A percentile compares a stretch with the other conserved stretches of the same genome.
phyloP scores from a whole-genome alignment of 2,113 vertebrate species.

The Cyanoderma ruficeps region DNA sequence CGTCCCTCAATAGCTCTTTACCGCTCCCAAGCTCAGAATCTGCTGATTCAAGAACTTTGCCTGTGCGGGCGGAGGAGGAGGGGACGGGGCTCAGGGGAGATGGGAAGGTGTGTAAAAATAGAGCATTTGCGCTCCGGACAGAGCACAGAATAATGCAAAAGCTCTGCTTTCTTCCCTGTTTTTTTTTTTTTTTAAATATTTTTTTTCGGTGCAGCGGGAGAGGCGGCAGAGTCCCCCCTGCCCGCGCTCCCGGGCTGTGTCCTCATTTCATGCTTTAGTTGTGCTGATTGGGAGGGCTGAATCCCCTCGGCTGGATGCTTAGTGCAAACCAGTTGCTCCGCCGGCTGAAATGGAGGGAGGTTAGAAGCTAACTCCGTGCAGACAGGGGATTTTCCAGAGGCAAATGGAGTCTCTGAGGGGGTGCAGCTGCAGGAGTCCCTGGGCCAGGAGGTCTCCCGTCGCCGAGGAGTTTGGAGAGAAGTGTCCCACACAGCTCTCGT shows the following conservation, averaged over 20 bases:
- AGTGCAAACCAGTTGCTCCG: conserved; percentile 69
- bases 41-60: conserved; percentile 84
- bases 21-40: conserved; percentile 77
- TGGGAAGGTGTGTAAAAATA: conserved; percentile 64
- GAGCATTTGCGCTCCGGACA: conserved; percentile 46
- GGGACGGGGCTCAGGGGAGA: conserved; percentile 62
- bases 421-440: conserved; percentile 1
- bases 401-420: conserved; percentile 59
- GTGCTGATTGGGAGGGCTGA: conserved; percentile 76
- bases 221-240: conserved; percentile 1
- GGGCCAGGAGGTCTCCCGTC: conserved; percentile 15
- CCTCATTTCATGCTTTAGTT: conserved; percentile 81
- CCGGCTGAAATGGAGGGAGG: conserved; percentile 62
- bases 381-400: conserved; percentile 65
- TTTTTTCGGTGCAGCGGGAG: neutral
- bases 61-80: conserved; percentile 63
- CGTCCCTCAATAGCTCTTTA: conserved; percentile 82
- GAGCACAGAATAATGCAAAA: conserved; percentile 72
- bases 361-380: conserved; percentile 59
- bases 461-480: neutral
- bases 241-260: conserved; percentile 45
- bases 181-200: neutral
- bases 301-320: conserved; percentile 74
- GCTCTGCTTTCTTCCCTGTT: conserved; percentile 35
- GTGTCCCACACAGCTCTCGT: neutral